These are phyloP conservation scores for Boulengeromyrus knoepffleri DNA, from an alignment of 2,113 vertebrate genomes.

Conservation along the genomic window DNA sequence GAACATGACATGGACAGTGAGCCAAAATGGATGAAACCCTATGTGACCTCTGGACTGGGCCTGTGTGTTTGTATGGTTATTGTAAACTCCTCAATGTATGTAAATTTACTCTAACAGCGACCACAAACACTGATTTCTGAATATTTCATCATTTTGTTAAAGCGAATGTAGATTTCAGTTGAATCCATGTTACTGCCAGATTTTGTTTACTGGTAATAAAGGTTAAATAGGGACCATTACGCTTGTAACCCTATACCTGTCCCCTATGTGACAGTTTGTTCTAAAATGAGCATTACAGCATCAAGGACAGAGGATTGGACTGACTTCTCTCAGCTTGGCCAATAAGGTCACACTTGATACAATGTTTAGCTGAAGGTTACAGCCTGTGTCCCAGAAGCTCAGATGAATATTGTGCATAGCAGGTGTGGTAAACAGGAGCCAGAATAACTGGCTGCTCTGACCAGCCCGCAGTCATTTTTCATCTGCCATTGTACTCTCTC, in stretches of 20 bases:
- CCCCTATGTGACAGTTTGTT: not conserved
- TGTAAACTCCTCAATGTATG: not conserved
- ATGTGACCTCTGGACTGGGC: not conserved
- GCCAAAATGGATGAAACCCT: not conserved
- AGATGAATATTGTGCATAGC: not conserved
- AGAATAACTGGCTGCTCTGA: slow-evolving; percentile 7
- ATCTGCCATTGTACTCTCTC: not conserved
- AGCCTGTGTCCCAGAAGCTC: not conserved
- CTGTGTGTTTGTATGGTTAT: not conserved
- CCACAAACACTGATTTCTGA: not conserved
- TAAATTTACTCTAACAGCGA: not conserved
- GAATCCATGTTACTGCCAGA: not conserved
- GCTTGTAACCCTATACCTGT: not conserved
- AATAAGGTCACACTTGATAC: not conserved
- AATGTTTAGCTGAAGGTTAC: not conserved
- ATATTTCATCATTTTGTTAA: not conserved
- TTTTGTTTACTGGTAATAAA: not conserved
- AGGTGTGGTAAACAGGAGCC: slow-evolving; percentile 2
- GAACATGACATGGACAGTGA: not conserved
- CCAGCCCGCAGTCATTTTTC: slow-evolving; percentile 12
- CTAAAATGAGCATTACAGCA: not conserved
- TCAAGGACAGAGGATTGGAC: not conserved
- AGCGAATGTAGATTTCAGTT: not conserved
- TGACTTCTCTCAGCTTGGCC: not conserved
- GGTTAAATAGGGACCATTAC: not conserved